Conservation (phyloP, 2,888 invertebrate species). For the Itoplectis maculator region DNA sequence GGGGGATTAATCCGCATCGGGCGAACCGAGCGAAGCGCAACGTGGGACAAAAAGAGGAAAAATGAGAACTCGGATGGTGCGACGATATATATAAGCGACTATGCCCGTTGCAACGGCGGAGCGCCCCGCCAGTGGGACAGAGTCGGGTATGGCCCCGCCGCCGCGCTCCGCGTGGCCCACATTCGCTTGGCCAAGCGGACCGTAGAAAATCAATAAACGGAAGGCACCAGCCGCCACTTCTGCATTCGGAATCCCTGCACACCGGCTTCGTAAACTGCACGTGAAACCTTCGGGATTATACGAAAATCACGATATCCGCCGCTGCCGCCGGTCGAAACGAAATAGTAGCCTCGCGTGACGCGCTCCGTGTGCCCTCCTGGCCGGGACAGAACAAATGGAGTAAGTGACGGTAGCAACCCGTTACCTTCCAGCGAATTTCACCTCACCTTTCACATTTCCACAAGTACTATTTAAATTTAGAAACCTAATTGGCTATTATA, state of each 20-base stretch:
- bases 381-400: neutral
- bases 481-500: neutral
- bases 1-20: constrained; percentile 47
- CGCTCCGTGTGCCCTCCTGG: neutral
- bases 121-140: constrained; percentile 31
- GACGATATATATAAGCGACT: constrained; percentile 18
- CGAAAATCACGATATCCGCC: constrained; percentile 17
- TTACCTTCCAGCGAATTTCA: neutral
- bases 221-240: constrained; percentile 77
- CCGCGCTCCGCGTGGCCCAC: constrained; percentile 76
- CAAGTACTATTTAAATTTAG: neutral
- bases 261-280: constrained; percentile 14
- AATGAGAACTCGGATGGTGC: constrained; percentile 43
- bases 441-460: neutral
- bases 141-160: constrained; percentile 44
- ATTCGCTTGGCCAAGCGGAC: constrained; percentile 75
- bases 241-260: constrained; percentile 70
- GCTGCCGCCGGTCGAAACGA: neutral
- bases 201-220: constrained; percentile 83
- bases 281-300: constrained; percentile 18
- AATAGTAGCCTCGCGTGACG: constrained; percentile 2
- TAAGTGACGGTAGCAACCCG: neutral
- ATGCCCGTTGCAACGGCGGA: constrained; percentile 44
- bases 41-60: constrained; percentile 23
- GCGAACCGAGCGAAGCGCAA: constrained; percentile 52